Evolutionary conservation across 2,888 invertebrate species (phyloP), one percentile per base, ranked within the genome.

Genomic region (Halocaridina rubra): DNA sequence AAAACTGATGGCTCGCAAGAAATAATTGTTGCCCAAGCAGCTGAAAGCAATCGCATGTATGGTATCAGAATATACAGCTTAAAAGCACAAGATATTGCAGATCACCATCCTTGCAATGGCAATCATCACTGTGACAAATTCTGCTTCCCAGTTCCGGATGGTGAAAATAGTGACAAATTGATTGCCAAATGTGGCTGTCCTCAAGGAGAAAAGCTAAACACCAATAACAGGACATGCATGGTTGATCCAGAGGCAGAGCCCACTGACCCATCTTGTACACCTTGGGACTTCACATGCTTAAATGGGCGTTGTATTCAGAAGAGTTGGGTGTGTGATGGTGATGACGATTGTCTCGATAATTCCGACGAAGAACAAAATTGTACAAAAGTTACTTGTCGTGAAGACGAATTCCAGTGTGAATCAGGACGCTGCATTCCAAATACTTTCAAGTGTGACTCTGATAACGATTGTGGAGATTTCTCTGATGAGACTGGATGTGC

Each of bases 321-420:
- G 90, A 95, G 96, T 8, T 98, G 98, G 98, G 95, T 97, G 1
- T 98, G 98, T 90, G 98, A 98, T 90, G 98, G 97, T 0, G 98
- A 98, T 89, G 96, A 98, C 90, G 98, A 98, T 90, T 98, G 98
- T 90, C 92, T 98, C 89, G 98, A 98, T 90, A 96, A 97, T 91
- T 97, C 97, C 81, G 98, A 98, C 90, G 98, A 98, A 91, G 95
- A 96, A 91, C 96, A 96, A 90, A 97, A 98, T 90, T 98, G 98
- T 90, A 97, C 97, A 80, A 96, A 96, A 95, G 88, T 81, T 24
- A 89, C 88, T 10, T 89, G 89, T 67, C 67, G 95, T 69, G 92
- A 95, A 0, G 95, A 95, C 78, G 97, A 98, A 91, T 98, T 98
- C 92, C 96, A 96, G 91, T 99, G 99, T 91, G 95, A 95, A 90